Percentiles rank a stretch among this genome's conserved stretches.
Evolutionary conservation across 2,888 invertebrate genomes (phyloP).

Genomic region (Lutraria lutraria): DNA sequence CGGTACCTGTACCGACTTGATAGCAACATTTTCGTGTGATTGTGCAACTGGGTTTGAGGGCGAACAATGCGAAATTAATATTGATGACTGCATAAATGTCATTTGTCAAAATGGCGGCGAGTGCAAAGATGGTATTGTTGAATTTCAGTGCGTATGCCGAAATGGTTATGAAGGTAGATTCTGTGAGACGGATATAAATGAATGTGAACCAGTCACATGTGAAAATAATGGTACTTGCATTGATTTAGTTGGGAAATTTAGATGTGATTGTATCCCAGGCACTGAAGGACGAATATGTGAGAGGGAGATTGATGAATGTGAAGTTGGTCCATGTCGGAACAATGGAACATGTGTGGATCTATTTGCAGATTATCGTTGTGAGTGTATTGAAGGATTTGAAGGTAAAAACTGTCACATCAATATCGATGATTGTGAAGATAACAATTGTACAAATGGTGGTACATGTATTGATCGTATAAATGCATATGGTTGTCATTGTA

Average conservation of each 20-base stretch:
- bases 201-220: conserved; percentile 20
- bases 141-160: conserved; percentile 11
- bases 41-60: conserved; percentile 60
- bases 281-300: conserved; percentile 37
- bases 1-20: conserved; percentile 51
- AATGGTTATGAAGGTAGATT: not conserved
- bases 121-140: not conserved
- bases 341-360: conserved; percentile 32
- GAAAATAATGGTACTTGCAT: conserved; percentile 29
- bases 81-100: conserved; percentile 46
- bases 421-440: conserved; percentile 30
- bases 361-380: conserved; percentile 6
- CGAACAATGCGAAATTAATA: conserved; percentile 45
- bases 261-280: conserved; percentile 40
- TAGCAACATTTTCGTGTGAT: conserved; percentile 50
- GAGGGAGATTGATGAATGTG: conserved; percentile 44
- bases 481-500: conserved; percentile 68
- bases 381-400: conserved; percentile 7
- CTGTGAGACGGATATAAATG: not conserved
- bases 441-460: conserved; percentile 19
- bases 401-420: conserved; percentile 18
- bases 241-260: conserved; percentile 25
- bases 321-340: conserved; percentile 31
- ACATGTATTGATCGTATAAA: conserved; percentile 65
- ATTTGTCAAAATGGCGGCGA: conserved; percentile 37